Percentiles rank a stretch among this genome's conserved stretches.
These are phyloP conservation scores for Spodoptera frugiperda DNA, from an alignment of 1,140 invertebrate genomes.

Conservation along the genomic window DNA sequence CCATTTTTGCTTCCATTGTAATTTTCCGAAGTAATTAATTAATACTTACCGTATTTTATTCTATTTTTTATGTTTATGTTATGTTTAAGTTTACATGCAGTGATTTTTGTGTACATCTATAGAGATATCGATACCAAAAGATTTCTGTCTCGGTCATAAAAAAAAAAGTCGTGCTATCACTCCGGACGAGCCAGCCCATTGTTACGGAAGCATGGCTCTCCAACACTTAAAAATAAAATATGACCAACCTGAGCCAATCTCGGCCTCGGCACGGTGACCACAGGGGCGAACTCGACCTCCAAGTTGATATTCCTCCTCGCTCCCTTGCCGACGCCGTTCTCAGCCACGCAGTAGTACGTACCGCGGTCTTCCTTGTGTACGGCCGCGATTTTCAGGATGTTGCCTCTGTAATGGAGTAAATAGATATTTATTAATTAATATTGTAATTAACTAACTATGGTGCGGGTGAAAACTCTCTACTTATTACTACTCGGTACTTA, in stretches of 20 bases:
- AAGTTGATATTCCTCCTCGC: conserved; percentile 94
- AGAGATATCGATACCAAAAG: no score
- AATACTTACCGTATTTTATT: no score
- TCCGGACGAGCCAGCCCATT: background rate
- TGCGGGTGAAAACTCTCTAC: no score
- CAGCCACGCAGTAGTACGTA: conserved; percentile 97
- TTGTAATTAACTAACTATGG: no score
- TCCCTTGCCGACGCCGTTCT: conserved; percentile 95
- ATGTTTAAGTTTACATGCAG: no score
- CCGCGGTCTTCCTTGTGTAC: conserved; percentile 96
- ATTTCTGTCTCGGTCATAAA: no score
- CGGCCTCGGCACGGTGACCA: conserved; percentile 93
- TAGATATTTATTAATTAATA: no score
- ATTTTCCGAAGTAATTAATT: no score
- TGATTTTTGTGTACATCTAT: no score
- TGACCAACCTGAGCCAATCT: conserved; percentile 88
- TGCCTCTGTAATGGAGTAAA: conserved; percentile 88
- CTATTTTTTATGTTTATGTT: no score
- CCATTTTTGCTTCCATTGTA: no score
- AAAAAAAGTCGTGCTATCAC: background rate
- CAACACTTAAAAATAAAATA: background rate
- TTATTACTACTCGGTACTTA: no score
- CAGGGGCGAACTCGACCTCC: conserved; percentile 95
- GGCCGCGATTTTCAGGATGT: conserved; percentile 92
- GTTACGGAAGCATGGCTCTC: background rate